Evolutionary conservation across 1,140 invertebrate genomes (phyloP).

Genomic region (Planococcus citri): DNA sequence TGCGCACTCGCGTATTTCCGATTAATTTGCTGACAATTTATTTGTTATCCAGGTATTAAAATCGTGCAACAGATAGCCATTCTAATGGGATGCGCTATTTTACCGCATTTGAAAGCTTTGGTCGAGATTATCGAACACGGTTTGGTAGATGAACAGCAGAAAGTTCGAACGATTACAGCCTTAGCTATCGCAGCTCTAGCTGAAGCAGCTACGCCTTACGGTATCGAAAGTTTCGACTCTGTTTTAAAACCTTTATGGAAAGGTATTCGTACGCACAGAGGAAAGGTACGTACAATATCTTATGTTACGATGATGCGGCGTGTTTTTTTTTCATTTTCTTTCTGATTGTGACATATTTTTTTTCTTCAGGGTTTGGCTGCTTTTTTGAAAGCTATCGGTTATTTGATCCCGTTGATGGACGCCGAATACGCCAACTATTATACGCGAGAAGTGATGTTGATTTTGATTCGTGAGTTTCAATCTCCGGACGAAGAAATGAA

Average conservation of each 20-base stretch:
- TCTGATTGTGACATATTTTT: background rate
- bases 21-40: background rate
- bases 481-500: conserved; percentile 99
- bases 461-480: conserved; percentile 97
- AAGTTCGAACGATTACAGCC: conserved; percentile 94
- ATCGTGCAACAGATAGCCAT: conserved; percentile 99
- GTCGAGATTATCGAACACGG: conserved; percentile 99
- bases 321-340: too few relatives aligned
- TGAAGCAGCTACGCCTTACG: conserved; percentile 97
- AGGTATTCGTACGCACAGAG: conserved; percentile 94
- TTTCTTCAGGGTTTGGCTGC: conserved; percentile 72
- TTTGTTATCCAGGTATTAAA: conserved; percentile 62
- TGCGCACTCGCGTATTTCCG: background rate
- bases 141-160: conserved; percentile 74
- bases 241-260: conserved; percentile 99
- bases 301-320: background rate
- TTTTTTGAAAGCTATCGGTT: conserved; percentile 98
- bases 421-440: conserved; percentile 99
- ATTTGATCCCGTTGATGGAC: conserved; percentile 98
- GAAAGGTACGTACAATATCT: conserved; percentile 48
- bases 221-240: conserved; percentile 99
- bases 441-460: conserved; percentile 98
- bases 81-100: conserved; percentile 97
- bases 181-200: conserved; percentile 94
- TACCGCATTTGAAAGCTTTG: conserved; percentile 93